Conservation (phyloP, 53 echinoderm and acorn worm genomes). For the Echinometra lucunter region DNA sequence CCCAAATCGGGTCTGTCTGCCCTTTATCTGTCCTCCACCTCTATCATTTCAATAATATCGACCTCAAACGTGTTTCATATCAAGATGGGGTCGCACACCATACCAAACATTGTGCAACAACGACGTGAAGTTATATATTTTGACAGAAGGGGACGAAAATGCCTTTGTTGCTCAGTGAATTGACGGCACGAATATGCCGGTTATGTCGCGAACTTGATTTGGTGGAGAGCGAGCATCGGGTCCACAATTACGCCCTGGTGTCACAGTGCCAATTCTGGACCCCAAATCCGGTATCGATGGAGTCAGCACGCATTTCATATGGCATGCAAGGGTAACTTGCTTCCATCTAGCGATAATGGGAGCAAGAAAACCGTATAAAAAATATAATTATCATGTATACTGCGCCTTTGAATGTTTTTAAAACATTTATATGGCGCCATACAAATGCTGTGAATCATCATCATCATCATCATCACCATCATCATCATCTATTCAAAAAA, state of each 20-base stretch:
- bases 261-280: not conserved
- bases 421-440: too few relatives aligned
- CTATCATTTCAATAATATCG: not conserved
- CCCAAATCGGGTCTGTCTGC: not conserved
- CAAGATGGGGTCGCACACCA: not conserved
- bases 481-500: too few relatives aligned
- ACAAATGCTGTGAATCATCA: too few relatives aligned
- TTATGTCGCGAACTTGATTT: not conserved
- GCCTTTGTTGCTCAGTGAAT: not conserved
- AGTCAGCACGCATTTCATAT: not conserved
- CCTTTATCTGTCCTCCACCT: not conserved
- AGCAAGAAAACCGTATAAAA: too few relatives aligned
- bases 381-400: too few relatives aligned
- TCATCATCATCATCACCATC: too few relatives aligned
- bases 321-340: too few relatives aligned
- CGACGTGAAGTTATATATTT: not conserved
- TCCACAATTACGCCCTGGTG: not conserved
- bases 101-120: slow-evolving; percentile 11
- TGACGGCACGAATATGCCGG: slow-evolving; percentile 5
- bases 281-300: not conserved
- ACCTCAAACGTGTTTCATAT: slow-evolving; percentile 38
- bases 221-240: not conserved
- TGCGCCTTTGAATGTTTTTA: too few relatives aligned
- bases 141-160: not conserved
- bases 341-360: too few relatives aligned